Conservation (phyloP, 2,888 invertebrate species). For the Dione vanillae region DNA sequence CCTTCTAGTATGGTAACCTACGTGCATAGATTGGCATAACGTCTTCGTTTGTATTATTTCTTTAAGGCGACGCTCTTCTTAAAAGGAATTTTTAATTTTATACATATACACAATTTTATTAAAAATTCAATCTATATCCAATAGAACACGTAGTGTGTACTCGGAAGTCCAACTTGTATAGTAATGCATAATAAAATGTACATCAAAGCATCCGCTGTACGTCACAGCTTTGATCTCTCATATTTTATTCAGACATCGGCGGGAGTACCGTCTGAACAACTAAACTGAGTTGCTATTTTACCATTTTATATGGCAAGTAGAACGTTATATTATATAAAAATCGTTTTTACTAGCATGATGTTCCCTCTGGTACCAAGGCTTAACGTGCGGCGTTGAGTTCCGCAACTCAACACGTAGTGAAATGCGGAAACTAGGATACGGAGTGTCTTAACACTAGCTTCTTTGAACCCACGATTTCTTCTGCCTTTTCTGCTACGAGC, state of each 20-base stretch:
- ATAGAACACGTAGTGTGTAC: background rate
- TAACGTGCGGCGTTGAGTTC: background rate
- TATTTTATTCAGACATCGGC: slow-evolving; percentile 38
- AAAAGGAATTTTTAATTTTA: too few relatives aligned
- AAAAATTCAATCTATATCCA: too few relatives aligned
- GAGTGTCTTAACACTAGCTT: too few relatives aligned
- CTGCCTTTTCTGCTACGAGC: background rate
- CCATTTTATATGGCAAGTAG: background rate
- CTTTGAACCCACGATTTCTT: too few relatives aligned
- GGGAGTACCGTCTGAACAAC: slow-evolving; percentile 20
- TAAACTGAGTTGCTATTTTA: slow-evolving; percentile 1
- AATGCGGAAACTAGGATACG: too few relatives aligned
- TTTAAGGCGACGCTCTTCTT: too few relatives aligned
- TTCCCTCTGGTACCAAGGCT: background rate
- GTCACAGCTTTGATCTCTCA: slow-evolving; percentile 29
- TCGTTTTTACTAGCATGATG: too few relatives aligned
- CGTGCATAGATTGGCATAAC: too few relatives aligned
- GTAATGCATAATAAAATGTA: slow-evolving; percentile 21
- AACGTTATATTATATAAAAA: too few relatives aligned
- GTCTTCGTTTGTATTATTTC: too few relatives aligned
- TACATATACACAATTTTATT: too few relatives aligned
- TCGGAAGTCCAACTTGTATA: background rate
- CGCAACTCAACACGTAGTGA: background rate
- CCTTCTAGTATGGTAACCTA: too few relatives aligned
- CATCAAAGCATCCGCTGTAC: slow-evolving; percentile 15